Evolutionary conservation across 2,888 invertebrate genomes (phyloP), one percentile per base, ranked within the genome.

Genomic region (Drosophila melanosoma): DNA sequence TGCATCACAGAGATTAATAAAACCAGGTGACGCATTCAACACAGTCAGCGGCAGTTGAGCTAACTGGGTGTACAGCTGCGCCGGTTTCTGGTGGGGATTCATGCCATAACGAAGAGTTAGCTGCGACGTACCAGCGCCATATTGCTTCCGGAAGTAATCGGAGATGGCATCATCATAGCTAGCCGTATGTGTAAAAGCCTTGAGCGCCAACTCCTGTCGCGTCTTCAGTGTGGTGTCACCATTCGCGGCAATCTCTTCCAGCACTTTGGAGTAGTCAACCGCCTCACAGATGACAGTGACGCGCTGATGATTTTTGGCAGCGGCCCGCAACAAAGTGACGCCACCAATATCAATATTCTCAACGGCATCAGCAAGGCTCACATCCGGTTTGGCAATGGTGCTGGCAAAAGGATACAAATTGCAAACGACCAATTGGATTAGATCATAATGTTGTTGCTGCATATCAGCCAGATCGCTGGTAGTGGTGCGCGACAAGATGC

Each of bases 11-110:
- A 99, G 94, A 93, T 99, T 99, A 83, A 99, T 99, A 93, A 97
- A 99, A 1, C 99, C 99, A 0, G 99, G 99, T 0, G 98, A 96
- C 11, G 99, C 99, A 93, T 99, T 99, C 33, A 99, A 92, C 3
- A 99, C 98, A 76, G 94, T 96, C 8, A 99, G 93, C 0, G 99
- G 99, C 62, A 99, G 94, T 60, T 96, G 94, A 61, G 96, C 94
- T 29, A 96, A 93, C 0, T 95, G 96, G 0, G 98, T 98, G 92
- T 95, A 99, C 8, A 99, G 94, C 91, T 98, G 98, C 0, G 99
- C 99, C 0, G 98, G 98, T 92, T 98, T 98, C 92, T 99, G 99
- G 92, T 99, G 99, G 0, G 99, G 99, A 93, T 99, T 99, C 98
- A 99, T 99, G 63, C 95, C 99, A 93, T 99, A 99, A 88, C 99